These are phyloP conservation scores for Lagopus muta DNA, from an alignment of 2,113 vertebrate species.

Conservation along the genomic window DNA sequence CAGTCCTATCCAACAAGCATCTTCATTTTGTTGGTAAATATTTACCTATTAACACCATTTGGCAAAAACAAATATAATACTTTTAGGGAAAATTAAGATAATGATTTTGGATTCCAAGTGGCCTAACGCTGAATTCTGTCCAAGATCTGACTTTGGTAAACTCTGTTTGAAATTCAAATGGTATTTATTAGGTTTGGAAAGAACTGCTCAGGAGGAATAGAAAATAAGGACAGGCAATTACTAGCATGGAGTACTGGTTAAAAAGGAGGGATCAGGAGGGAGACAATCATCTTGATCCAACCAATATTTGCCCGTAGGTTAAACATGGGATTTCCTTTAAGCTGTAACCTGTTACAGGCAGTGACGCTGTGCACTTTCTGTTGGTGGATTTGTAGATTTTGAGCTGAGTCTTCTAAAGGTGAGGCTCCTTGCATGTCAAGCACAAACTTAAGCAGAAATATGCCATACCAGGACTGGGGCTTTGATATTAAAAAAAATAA, in stretches of 20 bases:
- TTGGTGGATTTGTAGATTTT: neutral
- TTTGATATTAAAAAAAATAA: neutral
- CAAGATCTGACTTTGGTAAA: neutral
- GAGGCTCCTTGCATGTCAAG: neutral
- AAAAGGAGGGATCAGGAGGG: neutral
- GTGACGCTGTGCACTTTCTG: rapidly evolving
- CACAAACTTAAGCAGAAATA: neutral
- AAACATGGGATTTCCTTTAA: neutral
- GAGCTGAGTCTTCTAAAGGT: neutral
- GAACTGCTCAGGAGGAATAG: neutral
- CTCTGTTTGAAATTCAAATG: neutral
- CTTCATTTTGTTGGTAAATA: neutral
- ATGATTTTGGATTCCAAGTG: neutral
- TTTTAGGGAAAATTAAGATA: neutral
- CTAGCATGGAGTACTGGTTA: neutral
- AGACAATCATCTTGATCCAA: neutral
- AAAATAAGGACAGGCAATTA: neutral
- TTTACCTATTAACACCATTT: neutral
- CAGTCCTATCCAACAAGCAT: neutral
- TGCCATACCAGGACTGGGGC: neutral
- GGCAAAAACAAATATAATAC: neutral
- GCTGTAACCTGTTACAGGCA: neutral
- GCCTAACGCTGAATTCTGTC: neutral
- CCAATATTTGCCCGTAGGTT: neutral
- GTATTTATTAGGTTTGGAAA: neutral